Base-by-base conservation (phyloP, 1,140 invertebrate species). In the Pseudomyrmex concolor region DNA sequence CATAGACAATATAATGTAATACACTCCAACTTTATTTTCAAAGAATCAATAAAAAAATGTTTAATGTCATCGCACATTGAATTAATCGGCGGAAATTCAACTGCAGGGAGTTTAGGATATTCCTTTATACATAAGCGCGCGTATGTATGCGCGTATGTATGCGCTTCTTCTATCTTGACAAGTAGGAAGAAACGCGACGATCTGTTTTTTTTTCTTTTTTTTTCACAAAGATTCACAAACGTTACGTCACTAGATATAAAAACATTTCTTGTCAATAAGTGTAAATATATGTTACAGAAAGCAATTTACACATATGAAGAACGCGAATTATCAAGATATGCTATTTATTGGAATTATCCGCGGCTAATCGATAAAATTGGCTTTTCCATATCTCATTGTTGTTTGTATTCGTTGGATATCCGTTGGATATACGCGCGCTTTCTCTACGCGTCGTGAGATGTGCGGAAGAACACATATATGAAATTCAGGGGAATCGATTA, bases 61-160 rank as follows among this genome's bases (percentile, higher is more conserved):
- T 80, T 80, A 80, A 80, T 80, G 66, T 70, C 76, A 80, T 70
- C 17, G 76, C 76, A 78, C 76, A 78, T 2, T 22, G 51, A 55
- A 78, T 68, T 78, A 78, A 78, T 76, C 25, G 25, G 62, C 17
- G 73, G 73, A 77, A 77, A 77, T 77, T 77, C 54, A 77, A 67
- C 67, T 77, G 73, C 15, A 55, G 48, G 62, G 48, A 54, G 62
- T 59, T 17, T 45, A 10, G n/a, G n/a, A n/a, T 10, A 13, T 48
- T 34, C 34, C 0, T 34, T 34, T 34, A 34, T 34, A 25, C 25
- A 34, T 34, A 34, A 34, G 34, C 34, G 34, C 34, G 34, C 34
- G 5, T 25, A 25, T 0, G 5, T 7, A 34, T 22, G 22, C 22
- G 22, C 22, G 22, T 0, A 34, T 34, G 1, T 34, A 34, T 34